phyloP scores from a whole-genome alignment of 2,797 vertebrate species.

The Microcaecilia unicolor region DNA sequence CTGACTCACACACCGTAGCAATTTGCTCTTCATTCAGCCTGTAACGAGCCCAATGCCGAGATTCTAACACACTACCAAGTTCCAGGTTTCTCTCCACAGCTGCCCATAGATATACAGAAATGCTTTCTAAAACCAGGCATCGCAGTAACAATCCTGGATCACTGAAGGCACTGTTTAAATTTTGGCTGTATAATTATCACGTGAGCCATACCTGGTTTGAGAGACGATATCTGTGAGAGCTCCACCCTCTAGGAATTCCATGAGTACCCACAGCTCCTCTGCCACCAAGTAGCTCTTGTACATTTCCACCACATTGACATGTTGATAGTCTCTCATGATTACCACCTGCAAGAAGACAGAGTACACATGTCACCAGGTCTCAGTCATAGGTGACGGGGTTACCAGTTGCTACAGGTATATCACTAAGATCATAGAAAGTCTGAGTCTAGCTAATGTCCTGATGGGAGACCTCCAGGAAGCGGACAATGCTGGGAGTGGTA shows the following conservation, averaged over 20 bases:
- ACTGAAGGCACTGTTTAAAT: no score
- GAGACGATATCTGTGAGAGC: conserved; percentile 96
- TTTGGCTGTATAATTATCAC: no score
- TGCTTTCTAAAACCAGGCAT: background rate
- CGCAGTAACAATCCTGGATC: background rate
- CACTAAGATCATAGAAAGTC: no score
- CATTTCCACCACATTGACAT: conserved; percentile 96
- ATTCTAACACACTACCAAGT: background rate
- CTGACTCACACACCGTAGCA: conserved; percentile 91
- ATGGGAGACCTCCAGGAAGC: no score
- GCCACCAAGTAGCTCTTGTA: conserved; percentile 95
- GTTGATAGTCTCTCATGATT: conserved; percentile 98
- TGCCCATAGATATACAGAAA: background rate
- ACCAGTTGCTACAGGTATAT: no score
- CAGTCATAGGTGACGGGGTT: no score
- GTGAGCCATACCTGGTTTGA: conserved; percentile 86
- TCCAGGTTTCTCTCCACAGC: no score
- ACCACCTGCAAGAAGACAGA: no score
- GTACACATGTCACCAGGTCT: no score
- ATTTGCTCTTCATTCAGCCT: conserved; percentile 96
- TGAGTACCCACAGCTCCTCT: conserved; percentile 97
- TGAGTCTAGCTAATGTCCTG: no score
- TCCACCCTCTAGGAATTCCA: conserved; percentile 97
- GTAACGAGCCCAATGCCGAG: conserved; percentile 3
- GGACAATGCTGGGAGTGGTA: no score